These are phyloP conservation scores for Phortica variegata DNA, from an alignment of 1,140 invertebrate genomes.

Conservation along the genomic window DNA sequence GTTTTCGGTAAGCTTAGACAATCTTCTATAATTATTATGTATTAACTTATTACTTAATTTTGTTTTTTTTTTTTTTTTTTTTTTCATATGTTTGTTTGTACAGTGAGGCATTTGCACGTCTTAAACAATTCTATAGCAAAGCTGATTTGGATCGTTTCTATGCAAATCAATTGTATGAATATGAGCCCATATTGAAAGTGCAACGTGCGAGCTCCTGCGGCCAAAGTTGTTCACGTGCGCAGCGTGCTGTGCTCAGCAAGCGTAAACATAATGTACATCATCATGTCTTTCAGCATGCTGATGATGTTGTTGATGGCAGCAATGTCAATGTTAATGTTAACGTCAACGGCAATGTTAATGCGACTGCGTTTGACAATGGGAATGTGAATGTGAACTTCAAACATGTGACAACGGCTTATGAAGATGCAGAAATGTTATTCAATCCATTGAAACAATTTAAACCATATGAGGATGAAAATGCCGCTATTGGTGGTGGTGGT, in stretches of 20 bases:
- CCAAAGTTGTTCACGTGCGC: slow-evolving; percentile 25
- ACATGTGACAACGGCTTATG: too few species aligned
- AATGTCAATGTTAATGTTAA: too few species aligned
- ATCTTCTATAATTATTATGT: not conserved
- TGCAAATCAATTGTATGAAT: slow-evolving; percentile 26
- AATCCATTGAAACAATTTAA: too few species aligned
- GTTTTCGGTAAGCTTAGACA: slow-evolving; percentile 21
- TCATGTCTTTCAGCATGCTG: not conserved
- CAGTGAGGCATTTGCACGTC: slow-evolving; percentile 23
- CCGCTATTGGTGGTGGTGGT: too few species aligned
- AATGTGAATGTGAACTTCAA: too few species aligned
- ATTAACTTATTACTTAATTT: too few species aligned
- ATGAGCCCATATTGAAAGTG: slow-evolving; percentile 28
- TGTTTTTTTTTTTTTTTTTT: slow-evolving; percentile 9
- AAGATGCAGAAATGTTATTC: too few species aligned
- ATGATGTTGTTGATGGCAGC: not conserved
- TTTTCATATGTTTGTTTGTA: too few species aligned
- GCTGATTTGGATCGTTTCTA: slow-evolving; percentile 27
- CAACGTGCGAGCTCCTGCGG: slow-evolving; percentile 22
- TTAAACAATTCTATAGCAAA: slow-evolving; percentile 23
- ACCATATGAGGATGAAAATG: too few species aligned
- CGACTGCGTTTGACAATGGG: too few species aligned
- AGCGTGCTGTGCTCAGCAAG: slow-evolving; percentile 15
- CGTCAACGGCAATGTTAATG: too few species aligned
- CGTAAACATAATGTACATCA: slow-evolving; percentile 22